phyloP scores from a whole-genome alignment of 92 coral and sea anemone genomes.

The Desmophyllum pertusum region DNA sequence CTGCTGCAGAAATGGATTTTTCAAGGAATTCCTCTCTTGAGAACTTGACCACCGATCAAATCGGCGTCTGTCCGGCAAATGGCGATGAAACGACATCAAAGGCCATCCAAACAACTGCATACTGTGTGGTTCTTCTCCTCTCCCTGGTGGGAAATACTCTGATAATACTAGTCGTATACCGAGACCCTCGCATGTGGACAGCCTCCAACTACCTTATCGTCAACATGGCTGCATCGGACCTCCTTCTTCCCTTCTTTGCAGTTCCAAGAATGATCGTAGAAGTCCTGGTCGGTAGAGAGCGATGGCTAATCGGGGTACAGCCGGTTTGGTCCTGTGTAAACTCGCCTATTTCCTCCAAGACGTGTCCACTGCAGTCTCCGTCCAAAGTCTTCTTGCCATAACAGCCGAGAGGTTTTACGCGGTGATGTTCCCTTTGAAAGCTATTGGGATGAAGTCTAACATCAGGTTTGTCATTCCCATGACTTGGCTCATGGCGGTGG shows the following conservation, averaged over 20 bases:
- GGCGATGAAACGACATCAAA: constrained; percentile 23
- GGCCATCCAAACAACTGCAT: constrained; percentile 38
- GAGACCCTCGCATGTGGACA: constrained; percentile 57
- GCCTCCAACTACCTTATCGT: constrained; percentile 57
- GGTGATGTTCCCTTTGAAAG: constrained; percentile 54
- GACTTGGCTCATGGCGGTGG: constrained; percentile 43
- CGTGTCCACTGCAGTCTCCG: constrained; percentile 62
- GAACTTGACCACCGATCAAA: background rate
- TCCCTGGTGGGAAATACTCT: constrained; percentile 50
- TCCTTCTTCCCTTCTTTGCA: constrained; percentile 56
- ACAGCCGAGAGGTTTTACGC: constrained; percentile 63
- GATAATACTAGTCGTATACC: constrained; percentile 45
- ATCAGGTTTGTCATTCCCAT: constrained; percentile 47
- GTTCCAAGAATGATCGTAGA: constrained; percentile 49
- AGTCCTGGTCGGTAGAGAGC: constrained; percentile 35
- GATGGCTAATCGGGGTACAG: constrained; percentile 47
- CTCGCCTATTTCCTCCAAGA: constrained; percentile 51
- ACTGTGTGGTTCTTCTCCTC: constrained; percentile 44
- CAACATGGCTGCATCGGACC: constrained; percentile 64
- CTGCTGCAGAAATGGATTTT: constrained; percentile 5
- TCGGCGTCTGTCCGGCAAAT: constrained; percentile 2
- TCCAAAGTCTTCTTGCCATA: constrained; percentile 55
- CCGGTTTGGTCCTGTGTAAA: constrained; percentile 48
- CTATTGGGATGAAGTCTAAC: constrained; percentile 41
- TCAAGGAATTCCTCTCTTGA: background rate